phyloP scores from a whole-genome alignment of 2,888 invertebrate species.

The Sthenelais limicola region DNA sequence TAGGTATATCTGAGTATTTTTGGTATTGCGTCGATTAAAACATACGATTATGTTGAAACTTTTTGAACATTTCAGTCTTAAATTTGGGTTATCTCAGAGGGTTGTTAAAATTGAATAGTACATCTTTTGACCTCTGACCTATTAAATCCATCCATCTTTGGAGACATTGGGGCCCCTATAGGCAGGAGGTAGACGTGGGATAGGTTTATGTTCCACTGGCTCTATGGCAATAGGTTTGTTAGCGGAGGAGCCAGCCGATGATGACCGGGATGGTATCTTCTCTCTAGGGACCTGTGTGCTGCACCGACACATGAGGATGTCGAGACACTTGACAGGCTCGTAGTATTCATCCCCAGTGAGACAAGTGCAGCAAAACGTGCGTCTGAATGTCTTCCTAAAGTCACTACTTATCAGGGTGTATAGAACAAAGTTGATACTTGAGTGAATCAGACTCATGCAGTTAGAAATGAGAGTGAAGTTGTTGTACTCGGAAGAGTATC shows the following conservation, averaged over 20 bases:
- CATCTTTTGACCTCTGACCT: background rate
- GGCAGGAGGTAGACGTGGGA: background rate
- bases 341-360: constrained; percentile 39
- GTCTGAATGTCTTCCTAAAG: constrained; percentile 45
- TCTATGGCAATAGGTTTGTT: background rate
- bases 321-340: constrained; percentile 33
- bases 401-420: constrained; percentile 39
- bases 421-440: constrained; percentile 37
- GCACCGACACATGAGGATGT: constrained; percentile 14
- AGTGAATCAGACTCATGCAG: constrained; percentile 42
- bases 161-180: constrained; percentile 17
- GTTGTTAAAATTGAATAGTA: too few species aligned
- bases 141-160: constrained; percentile 28
- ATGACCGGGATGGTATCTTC: background rate
- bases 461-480: constrained; percentile 37
- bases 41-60: too few species aligned
- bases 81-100: too few species aligned
- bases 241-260: background rate
- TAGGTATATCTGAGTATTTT: too few species aligned
- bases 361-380: constrained; percentile 46
- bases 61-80: too few species aligned
- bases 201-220: background rate
- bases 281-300: constrained; percentile 2
- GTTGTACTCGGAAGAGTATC: constrained; percentile 5
- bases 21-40: too few species aligned